Conservation (phyloP, 2,888 invertebrate genomes). For the Cerceris rybyensis region DNA sequence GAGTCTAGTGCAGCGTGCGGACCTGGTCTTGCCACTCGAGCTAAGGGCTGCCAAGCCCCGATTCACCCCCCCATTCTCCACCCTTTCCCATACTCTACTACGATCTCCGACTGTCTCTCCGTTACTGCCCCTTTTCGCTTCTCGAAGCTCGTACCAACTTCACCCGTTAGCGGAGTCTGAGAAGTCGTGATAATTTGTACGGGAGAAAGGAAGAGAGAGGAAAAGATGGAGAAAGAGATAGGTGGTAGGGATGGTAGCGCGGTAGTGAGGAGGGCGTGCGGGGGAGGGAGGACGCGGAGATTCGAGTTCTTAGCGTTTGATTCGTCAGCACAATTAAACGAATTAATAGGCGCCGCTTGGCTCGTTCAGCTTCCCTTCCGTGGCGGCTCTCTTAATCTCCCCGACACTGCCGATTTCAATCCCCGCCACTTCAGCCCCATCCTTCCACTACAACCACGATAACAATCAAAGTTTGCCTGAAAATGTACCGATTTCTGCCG, state of each 20-base stretch:
- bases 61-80: conserved; percentile 34
- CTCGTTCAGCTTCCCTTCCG: conserved; percentile 56
- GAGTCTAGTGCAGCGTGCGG: conserved; percentile 73
- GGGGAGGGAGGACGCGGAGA: conserved; percentile 28
- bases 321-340: conserved; percentile 80
- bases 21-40: conserved; percentile 72
- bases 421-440: conserved; percentile 26
- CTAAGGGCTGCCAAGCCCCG: conserved; percentile 72
- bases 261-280: not conserved
- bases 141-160: conserved; percentile 38
- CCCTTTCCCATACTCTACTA: conserved; percentile 36
- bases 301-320: conserved; percentile 73
- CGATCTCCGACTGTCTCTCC: conserved; percentile 31
- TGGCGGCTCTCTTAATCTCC: conserved; percentile 44
- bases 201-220: conserved; percentile 29
- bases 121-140: conserved; percentile 37
- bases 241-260: conserved; percentile 8
- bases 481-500: conserved; percentile 41
- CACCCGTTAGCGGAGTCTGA: conserved; percentile 60
- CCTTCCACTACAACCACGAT: conserved; percentile 39
- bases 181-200: conserved; percentile 76
- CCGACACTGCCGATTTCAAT: conserved; percentile 39
- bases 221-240: conserved; percentile 14
- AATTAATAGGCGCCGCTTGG: conserved; percentile 75
- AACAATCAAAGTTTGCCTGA: conserved; percentile 59